Base-by-base conservation (phyloP, 2,113 vertebrate species). In the Nesogale talazaci region DNA sequence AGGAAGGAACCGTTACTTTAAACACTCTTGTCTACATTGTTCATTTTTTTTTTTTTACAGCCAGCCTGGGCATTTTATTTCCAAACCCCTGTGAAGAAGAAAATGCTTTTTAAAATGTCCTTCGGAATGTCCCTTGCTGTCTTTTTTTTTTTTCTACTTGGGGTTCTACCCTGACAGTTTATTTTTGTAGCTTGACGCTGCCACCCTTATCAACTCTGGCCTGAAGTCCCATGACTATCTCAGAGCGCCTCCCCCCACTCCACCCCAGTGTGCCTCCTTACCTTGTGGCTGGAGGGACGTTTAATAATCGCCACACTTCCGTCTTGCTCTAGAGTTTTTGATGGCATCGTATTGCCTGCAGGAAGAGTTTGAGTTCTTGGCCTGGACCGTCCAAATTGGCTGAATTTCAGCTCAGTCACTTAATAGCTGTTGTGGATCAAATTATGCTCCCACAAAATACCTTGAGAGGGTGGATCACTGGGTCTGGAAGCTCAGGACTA, bases 1-100 rank as follows among this genome's bases (percentile, higher is more conserved):
- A 40, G 52, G n/a, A 65, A 52, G 12, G 9, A 77, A 74, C 67
- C 92, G 57, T 81, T 59, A 79, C 29, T 92, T 90, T 56, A 72
- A 83, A 86, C 52, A n/a, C n/a, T 63, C 79, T 12, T 17, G n/a
- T 80, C 31, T 94, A 57, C 1, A 34, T 74, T 65, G 6, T 75
- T 89, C 56, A 76, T 29, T 14, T 69, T 22, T 83, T 81, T 92
- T 46, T 27, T 46, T 77, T 59, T 40, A 67, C 16, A 75, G 70
- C 36, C 89, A 90, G 63, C 12, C 29, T 19, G 10, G 29, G 74
- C n/a, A 75, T 81, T 93, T 92, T 93, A 70, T 92, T 83, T 90
- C 15, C 83, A 76, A 2, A 46, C 14, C 29, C 12, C 25, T n/a
- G 70, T 46, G 74, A 84, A 83, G 67, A 23, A 57, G 31, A 34